Conservation (phyloP, 2,113 vertebrate genomes). For the Cairina moschata region DNA sequence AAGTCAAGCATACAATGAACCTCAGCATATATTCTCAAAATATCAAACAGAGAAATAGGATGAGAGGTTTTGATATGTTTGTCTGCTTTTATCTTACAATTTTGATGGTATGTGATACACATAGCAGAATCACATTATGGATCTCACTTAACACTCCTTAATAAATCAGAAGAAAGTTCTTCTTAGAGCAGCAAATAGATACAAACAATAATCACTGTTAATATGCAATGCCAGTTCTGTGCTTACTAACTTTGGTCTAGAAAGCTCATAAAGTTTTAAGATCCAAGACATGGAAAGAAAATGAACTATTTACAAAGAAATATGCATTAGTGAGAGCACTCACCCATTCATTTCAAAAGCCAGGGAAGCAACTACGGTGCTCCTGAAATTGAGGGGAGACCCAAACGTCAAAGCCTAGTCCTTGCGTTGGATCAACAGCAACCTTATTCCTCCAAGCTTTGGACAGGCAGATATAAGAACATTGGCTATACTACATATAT, state of each 20-base stretch:
- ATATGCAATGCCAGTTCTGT: background rate
- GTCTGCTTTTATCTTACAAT: background rate
- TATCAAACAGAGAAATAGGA: background rate
- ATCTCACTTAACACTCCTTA: background rate
- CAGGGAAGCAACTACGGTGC: background rate
- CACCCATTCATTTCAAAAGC: background rate
- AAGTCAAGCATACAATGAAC: background rate
- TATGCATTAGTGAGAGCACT: background rate
- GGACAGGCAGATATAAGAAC: background rate
- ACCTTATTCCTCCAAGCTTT: background rate
- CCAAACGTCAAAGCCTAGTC: background rate
- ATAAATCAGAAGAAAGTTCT: background rate
- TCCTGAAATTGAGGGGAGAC: background rate
- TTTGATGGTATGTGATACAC: background rate
- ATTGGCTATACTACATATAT: background rate
- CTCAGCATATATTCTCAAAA: background rate
- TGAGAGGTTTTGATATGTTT: fast-evolving
- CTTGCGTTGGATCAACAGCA: background rate
- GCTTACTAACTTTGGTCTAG: background rate
- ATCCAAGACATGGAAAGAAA: background rate
- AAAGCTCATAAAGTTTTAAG: background rate
- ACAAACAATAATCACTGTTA: background rate
- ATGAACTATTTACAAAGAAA: background rate
- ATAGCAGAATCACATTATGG: background rate
- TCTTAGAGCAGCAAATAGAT: background rate